Evolutionary conservation across 2,113 vertebrate species (phyloP).

Genomic region (Pampusana beccarii): DNA sequence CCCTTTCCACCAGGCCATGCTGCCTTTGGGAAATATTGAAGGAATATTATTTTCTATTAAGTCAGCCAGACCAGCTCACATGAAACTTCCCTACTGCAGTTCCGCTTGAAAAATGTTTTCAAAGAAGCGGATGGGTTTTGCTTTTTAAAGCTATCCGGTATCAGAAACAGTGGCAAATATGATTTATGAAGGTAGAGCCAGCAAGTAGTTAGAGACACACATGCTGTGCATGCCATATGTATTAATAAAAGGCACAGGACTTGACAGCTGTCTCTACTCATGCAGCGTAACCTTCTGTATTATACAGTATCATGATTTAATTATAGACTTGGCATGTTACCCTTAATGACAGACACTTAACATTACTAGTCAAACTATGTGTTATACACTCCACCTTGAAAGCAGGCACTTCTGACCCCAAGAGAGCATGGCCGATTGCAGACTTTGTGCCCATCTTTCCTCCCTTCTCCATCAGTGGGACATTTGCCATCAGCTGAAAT

Average conservation of each 20-base stretch:
- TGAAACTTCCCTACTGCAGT: background rate
- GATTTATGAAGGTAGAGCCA: slow-evolving; percentile 51
- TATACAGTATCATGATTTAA: slow-evolving; percentile 72
- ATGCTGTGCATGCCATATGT: slow-evolving; percentile 60
- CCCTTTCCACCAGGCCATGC: background rate
- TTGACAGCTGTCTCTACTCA: slow-evolving; percentile 63
- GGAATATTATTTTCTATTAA: background rate
- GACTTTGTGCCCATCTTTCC: background rate
- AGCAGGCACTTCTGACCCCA: slow-evolving; percentile 52
- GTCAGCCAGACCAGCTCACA: background rate
- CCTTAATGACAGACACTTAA: slow-evolving; percentile 65
- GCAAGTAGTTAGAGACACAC: slow-evolving; percentile 44
- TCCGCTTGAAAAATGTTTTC: slow-evolving; percentile 17
- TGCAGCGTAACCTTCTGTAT: slow-evolving; percentile 61
- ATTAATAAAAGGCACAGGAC: slow-evolving; percentile 64
- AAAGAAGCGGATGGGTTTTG: background rate
- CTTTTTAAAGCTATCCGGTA: slow-evolving; percentile 15
- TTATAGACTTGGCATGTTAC: slow-evolving; percentile 66
- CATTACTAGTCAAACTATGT: slow-evolving; percentile 49
- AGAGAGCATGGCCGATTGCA: background rate
- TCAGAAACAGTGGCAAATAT: slow-evolving; percentile 20
- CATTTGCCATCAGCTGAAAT: background rate
- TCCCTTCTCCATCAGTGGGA: background rate
- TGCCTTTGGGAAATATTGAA: background rate
- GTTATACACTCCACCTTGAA: slow-evolving; percentile 58